Base-by-base conservation (phyloP, 2,888 invertebrate genomes). In the Malthinus seriepunctatus region DNA sequence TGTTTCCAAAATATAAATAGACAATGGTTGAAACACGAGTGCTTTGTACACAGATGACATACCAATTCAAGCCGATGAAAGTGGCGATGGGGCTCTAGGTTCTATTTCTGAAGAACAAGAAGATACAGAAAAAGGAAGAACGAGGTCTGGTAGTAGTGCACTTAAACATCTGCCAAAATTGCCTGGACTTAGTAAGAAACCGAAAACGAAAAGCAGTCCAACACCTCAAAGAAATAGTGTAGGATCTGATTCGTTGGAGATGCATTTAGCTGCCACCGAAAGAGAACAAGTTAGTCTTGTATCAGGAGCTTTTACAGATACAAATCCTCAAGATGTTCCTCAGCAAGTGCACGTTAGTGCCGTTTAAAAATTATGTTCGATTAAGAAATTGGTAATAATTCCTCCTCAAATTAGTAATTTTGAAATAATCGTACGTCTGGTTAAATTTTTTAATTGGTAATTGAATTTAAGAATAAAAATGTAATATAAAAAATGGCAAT, bases 1-100 rank as follows among this genome's bases (percentile, higher is more conserved):
- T 14, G 51, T 51, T 32, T 31, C 46, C 32, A 34, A 45, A n/a
- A n/a, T 35, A 54, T 45, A 54, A 54, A 63, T 51, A 52, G 50
- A 59, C 51, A 54, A 56, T 56, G 57, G 59, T 56, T 55, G 51
- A 55, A 47, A 39, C 14, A 34, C 9, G 33, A 52, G 15, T 31
- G 32, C 56, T 54, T 51, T 72, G 68, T 73, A 81, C 83, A 54
- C 82, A 92, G 93, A 93, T 82, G 93, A 93, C 79, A 93, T 93
- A 80, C 93, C 93, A 45, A 93, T 93, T 71, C 92, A 92, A 82
- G 85, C 85, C 46, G 85, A 84, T 8, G 87, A 87, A 72, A 84
- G 84, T 55, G 80, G 82, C 4, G 88, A 87, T 54, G 81, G 81
- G 1, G 81, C 84, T 70, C 79, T 89, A 34, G 83, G 87, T 44